phyloP scores from a whole-genome alignment of 1,140 invertebrate genomes.

The Philopotamus ludificatus region DNA sequence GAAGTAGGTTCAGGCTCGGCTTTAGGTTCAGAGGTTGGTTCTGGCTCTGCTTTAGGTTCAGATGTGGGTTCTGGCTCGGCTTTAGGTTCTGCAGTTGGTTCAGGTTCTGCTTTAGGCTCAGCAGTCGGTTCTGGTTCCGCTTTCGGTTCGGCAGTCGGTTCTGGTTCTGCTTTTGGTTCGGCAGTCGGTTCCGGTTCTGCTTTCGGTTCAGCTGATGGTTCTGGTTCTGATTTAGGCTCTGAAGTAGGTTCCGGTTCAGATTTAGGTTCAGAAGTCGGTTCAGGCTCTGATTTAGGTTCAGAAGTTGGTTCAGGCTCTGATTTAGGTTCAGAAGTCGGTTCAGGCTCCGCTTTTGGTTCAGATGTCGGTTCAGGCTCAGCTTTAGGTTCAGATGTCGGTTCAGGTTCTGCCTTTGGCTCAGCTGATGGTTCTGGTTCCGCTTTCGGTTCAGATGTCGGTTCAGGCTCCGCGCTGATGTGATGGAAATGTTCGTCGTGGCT shows the following conservation, averaged over 20 bases:
- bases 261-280: conserved; percentile 37
- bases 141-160: conserved; percentile 45
- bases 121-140: conserved; percentile 44
- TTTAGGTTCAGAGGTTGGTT: conserved; percentile 37
- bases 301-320: conserved; percentile 36
- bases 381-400: conserved; percentile 31
- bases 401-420: conserved; percentile 41
- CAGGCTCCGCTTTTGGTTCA: conserved; percentile 42
- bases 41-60: conserved; percentile 40
- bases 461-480: conserved; percentile 36
- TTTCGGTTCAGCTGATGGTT: conserved; percentile 45
- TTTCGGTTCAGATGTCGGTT: conserved; percentile 40
- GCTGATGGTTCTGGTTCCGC: conserved; percentile 44
- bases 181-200: conserved; percentile 42
- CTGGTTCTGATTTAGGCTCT: conserved; percentile 43
- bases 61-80: conserved; percentile 43
- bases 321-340: conserved; percentile 33
- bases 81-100: conserved; percentile 35
- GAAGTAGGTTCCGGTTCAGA: conserved; percentile 40
- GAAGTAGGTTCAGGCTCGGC: conserved; percentile 39
- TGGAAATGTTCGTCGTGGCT: conserved; percentile 29
- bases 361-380: conserved; percentile 36
- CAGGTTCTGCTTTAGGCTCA: conserved; percentile 41
- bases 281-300: conserved; percentile 41
- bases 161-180: conserved; percentile 44